phyloP scores from a whole-genome alignment of 2,113 vertebrate species.

The Oxyruncus cristatus region DNA sequence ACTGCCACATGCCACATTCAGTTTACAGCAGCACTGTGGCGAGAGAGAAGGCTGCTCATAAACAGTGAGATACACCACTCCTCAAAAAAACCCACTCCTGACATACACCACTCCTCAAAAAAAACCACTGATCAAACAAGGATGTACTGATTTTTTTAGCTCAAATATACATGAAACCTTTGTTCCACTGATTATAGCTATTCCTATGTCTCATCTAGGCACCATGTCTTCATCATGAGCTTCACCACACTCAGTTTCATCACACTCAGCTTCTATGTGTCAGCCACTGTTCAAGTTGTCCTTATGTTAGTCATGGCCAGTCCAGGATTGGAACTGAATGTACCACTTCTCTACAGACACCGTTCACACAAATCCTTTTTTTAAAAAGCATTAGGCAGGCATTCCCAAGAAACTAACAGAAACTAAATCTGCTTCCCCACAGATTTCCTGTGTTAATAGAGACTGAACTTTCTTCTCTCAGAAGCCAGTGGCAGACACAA shows the following conservation, averaged over 20 bases:
- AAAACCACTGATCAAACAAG: background rate
- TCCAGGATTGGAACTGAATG: background rate
- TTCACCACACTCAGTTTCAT: background rate
- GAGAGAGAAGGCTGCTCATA: background rate
- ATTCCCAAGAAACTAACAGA: background rate
- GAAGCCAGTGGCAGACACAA: background rate
- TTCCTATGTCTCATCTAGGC: background rate
- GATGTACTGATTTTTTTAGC: background rate
- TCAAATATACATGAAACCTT: background rate
- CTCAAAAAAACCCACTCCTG: background rate
- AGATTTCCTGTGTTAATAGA: background rate
- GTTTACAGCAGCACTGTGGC: background rate
- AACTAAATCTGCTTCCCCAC: background rate
- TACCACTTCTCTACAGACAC: background rate
- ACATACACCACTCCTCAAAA: background rate
- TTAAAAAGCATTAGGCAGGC: background rate
- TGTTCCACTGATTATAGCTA: background rate
- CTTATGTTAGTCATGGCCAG: background rate
- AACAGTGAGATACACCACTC: background rate
- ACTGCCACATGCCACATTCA: background rate
- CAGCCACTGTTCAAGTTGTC: background rate
- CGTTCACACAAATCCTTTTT: background rate
- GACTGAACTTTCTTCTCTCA: background rate
- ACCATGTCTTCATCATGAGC: background rate
- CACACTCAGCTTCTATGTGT: background rate